These are phyloP conservation scores for Drosophila histrio DNA, from an alignment of 2,888 invertebrate species.

Conservation along the genomic window DNA sequence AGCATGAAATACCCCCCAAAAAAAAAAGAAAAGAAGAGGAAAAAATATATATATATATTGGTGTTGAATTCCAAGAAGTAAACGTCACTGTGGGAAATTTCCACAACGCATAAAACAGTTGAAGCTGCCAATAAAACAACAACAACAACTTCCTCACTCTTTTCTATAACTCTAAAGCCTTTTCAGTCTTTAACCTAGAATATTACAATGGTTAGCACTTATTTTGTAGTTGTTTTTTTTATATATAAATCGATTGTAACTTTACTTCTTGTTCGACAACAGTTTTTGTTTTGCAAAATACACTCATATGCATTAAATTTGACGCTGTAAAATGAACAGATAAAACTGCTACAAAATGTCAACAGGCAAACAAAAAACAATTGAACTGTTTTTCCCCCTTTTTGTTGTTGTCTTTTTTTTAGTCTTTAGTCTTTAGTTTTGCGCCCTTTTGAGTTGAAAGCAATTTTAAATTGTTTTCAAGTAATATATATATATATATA, in stretches of 20 bases:
- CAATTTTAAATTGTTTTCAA: conserved; percentile 60
- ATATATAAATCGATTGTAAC: conserved; percentile 4
- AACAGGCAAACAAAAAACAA: conserved; percentile 35
- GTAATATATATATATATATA: conserved; percentile 19
- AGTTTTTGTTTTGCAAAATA: conserved; percentile 22
- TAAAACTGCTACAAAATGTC: conserved; percentile 24
- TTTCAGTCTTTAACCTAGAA: conserved; percentile 4
- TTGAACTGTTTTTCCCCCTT: conserved; percentile 27
- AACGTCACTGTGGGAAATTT: conserved; percentile 53
- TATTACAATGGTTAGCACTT: too few species aligned
- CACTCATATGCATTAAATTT: conserved; percentile 23
- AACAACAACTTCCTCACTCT: background rate
- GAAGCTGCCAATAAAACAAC: too few species aligned
- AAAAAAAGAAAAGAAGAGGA: conserved; percentile 11
- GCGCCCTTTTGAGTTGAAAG: conserved; percentile 42
- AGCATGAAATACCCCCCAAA: conserved; percentile 32
- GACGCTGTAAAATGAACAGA: conserved; percentile 28
- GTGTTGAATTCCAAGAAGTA: conserved; percentile 53
- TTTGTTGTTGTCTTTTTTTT: conserved; percentile 20
- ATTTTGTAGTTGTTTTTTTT: too few species aligned
- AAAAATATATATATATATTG: conserved; percentile 40
- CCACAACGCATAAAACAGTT: conserved; percentile 18
- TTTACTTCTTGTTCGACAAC: conserved; percentile 5
- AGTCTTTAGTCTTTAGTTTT: conserved; percentile 9
- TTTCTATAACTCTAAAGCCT: background rate